These are phyloP conservation scores for Acleris emargana DNA, from an alignment of 2,888 invertebrate genomes.

Conservation along the genomic window DNA sequence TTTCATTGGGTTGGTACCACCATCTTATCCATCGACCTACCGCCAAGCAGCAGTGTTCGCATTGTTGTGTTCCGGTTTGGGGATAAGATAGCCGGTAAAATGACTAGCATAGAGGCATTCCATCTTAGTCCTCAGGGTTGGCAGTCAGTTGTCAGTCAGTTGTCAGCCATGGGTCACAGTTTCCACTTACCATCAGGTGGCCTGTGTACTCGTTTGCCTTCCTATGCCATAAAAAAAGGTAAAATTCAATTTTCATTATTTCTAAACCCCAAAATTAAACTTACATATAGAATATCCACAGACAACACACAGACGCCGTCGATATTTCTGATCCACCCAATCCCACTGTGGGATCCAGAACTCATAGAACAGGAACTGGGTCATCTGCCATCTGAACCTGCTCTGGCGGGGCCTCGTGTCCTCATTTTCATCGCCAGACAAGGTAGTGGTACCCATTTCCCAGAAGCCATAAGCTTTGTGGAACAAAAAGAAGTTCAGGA, in stretches of 20 bases:
- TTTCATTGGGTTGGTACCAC: no score
- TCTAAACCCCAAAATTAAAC: background rate
- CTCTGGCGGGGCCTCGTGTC: background rate
- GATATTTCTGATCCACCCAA: slow-evolving; percentile 18
- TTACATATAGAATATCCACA: slow-evolving; percentile 22
- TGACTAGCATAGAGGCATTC: no score
- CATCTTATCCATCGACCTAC: no score
- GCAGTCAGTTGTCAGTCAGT: no score
- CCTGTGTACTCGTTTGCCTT: background rate
- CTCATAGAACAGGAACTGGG: slow-evolving; percentile 17
- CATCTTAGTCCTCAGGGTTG: no score
- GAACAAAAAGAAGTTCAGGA: background rate
- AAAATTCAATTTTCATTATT: no score
- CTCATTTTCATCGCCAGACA: background rate
- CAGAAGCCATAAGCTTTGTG: slow-evolving; percentile 7
- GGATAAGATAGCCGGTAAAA: no score
- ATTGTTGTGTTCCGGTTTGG: no score
- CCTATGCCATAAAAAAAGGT: no score
- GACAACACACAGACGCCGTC: slow-evolving; percentile 9
- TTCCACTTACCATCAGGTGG: no score
- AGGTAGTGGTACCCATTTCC: slow-evolving; percentile 24
- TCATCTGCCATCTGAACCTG: slow-evolving; percentile 18
- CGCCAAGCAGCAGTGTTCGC: no score
- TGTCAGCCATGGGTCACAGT: no score
- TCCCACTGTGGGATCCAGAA: slow-evolving; percentile 23